Percentiles rank a stretch among this genome's conserved stretches.
phyloP scores from a whole-genome alignment of 2,797 vertebrate species.

The Dipus sagitta region DNA sequence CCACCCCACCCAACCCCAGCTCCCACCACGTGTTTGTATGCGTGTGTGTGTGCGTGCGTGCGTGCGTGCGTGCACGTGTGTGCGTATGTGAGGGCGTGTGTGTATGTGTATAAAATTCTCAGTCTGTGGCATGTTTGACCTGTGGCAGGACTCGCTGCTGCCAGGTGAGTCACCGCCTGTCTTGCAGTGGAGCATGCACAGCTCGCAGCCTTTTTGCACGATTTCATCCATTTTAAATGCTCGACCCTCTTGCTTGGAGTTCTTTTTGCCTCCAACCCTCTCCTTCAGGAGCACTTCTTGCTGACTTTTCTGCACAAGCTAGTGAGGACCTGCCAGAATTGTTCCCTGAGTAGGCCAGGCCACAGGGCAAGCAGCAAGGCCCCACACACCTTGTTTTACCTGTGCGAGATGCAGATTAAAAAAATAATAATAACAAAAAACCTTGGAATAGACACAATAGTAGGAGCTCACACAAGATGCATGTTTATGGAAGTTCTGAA shows the following conservation, averaged over 20 bases:
- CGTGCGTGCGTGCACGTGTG: constrained; percentile 94
- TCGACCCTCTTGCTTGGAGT: constrained; percentile 89
- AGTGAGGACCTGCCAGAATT: constrained; percentile 77
- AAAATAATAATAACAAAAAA: not conserved
- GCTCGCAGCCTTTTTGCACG: constrained; percentile 96
- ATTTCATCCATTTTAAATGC: constrained; percentile 93
- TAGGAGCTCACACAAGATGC: not conserved
- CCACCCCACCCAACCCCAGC: not conserved
- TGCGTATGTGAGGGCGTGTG: too few species aligned
- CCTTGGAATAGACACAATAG: not conserved
- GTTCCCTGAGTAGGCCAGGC: constrained; percentile 28
- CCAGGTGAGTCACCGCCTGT: constrained; percentile 96
- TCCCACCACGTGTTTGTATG: constrained; percentile 92
- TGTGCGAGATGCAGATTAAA: constrained; percentile 11
- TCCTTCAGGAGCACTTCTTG: constrained; percentile 90
- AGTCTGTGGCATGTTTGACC: constrained; percentile 97
- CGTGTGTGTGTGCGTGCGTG: constrained; percentile 94
- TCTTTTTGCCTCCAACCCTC: constrained; percentile 85
- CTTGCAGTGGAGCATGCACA: constrained; percentile 97
- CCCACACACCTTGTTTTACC: not conserved
- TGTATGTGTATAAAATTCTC: constrained; percentile 92
- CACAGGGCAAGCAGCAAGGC: not conserved
- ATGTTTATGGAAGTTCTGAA: not conserved
- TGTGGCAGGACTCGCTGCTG: constrained; percentile 94
- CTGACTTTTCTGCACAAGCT: constrained; percentile 91